Conservation (phyloP, 2,113 vertebrate species). For the Colistium nudipinnis region DNA sequence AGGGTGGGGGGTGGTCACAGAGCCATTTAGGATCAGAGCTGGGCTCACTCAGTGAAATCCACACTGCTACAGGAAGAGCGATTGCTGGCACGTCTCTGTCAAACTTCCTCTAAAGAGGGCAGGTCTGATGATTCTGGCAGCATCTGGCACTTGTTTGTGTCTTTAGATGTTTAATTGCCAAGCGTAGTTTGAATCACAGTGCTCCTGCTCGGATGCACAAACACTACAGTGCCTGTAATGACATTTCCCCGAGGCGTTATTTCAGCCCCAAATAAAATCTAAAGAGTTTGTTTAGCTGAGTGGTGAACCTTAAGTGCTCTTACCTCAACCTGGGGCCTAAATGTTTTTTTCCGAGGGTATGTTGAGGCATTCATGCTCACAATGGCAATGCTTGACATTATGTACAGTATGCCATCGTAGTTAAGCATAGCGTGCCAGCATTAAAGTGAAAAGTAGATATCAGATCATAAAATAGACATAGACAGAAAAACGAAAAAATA, state of each 20-base stretch:
- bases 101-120: conserved; percentile 55
- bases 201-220: conserved; percentile 46
- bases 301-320: neutral
- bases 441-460: neutral
- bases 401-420: neutral
- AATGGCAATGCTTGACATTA: neutral
- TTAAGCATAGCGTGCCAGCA: neutral
- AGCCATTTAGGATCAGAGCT: conserved; percentile 70
- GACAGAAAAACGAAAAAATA: too few relatives aligned
- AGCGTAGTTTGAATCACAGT: conserved; percentile 58
- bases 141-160: conserved; percentile 52
- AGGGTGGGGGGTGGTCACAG: conserved; percentile 70
- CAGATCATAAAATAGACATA: neutral
- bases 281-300: conserved; percentile 30
- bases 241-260: conserved; percentile 53
- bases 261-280: conserved; percentile 37
- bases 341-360: too few relatives aligned
- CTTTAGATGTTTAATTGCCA: conserved; percentile 66
- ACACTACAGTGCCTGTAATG: conserved; percentile 55
- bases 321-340: too few relatives aligned
- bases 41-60: conserved; percentile 71
- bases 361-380: neutral
- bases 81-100: conserved; percentile 59
- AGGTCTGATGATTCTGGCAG: conserved; percentile 66
- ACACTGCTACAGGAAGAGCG: conserved; percentile 66